Base-by-base conservation (phyloP, 2,888 invertebrate genomes). In the Macrosiphum euphorbiae region DNA sequence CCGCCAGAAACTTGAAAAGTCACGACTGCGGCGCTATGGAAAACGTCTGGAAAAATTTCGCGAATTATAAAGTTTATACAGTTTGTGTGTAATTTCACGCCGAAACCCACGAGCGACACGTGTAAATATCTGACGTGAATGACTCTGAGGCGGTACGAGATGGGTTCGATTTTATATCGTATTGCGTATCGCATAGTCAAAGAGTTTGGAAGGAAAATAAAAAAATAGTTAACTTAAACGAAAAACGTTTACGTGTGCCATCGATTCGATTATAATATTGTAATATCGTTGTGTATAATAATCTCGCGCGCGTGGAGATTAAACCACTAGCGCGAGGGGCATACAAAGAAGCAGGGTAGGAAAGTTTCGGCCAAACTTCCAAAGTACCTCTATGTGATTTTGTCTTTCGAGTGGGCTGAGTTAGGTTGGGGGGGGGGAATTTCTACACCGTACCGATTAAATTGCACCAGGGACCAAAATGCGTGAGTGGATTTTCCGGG, bases 311-410 rank as follows among this genome's bases (percentile, higher is more conserved):
- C 2, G 1, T 55, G 26, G 24, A 91, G 86, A 86, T 91, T 35
- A 61, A 86, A 86, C n/a, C 16, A 8, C n/a, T 58, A 50, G 8
- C 84, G 28, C 28, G 24, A 24, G 41, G 26, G 16, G 86, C n/a
- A 86, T 47, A 58, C 61, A 86, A 87, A 92, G 35, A 50, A 67
- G 44, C 44, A 5, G 50, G 87, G 67, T 52, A 50, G 28, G 50
- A 92, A 91, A 92, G 87, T 92, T 92, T 88, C 44, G 8, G 61
- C 92, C 50, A 67, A 90, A 87, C 67, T 92, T 52, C 52, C 8
- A 78, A 41, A 50, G 28, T 87, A 78, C 35, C 35, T 35, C 20
- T 35, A 67, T 67, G 92, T 88, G 41, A 52, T 85, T 47, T 50
- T 28, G 90, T 50, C 61, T 28, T 92, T 61, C 20, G 11, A 35